Evolutionary conservation across 1,140 invertebrate species (phyloP).

Genomic region (Dryas iulia): DNA sequence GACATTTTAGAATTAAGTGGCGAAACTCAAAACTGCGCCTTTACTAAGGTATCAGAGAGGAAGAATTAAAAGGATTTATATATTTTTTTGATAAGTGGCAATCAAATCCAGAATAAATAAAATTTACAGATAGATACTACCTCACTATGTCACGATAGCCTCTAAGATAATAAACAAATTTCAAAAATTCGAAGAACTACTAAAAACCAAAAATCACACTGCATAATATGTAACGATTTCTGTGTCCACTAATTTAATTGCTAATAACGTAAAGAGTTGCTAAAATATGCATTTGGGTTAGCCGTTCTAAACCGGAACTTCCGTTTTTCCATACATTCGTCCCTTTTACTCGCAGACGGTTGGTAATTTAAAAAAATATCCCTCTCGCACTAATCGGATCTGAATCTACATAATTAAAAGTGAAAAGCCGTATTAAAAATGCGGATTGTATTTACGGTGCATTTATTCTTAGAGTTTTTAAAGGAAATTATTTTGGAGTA

Average conservation of each 20-base stretch:
- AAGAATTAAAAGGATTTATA: no score
- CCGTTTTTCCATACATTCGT: constrained; percentile 4
- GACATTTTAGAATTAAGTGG: no score
- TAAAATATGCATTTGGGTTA: constrained; percentile 25
- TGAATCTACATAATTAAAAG: constrained; percentile 19
- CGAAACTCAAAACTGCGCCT: no score
- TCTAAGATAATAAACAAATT: background rate
- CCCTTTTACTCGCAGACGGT: constrained; percentile 1
- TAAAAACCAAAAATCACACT: background rate
- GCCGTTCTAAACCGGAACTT: constrained; percentile 19
- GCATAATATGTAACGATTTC: constrained; percentile 1
- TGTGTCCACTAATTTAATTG: constrained; percentile 2
- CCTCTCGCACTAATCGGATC: constrained; percentile 15
- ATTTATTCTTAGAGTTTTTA: background rate
- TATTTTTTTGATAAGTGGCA: no score
- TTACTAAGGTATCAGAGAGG: no score
- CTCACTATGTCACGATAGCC: no score
- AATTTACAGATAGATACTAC: no score
- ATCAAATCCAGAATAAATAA: no score
- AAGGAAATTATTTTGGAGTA: no score
- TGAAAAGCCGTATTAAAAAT: background rate
- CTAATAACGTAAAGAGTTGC: constrained; percentile 20
- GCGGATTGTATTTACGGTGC: background rate
- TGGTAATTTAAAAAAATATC: constrained; percentile 4
- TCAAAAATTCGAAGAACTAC: background rate